Percentiles rank a stretch among this genome's conserved stretches.
Conservation (phyloP, 2,888 invertebrate genomes). For the Pocota personata region DNA sequence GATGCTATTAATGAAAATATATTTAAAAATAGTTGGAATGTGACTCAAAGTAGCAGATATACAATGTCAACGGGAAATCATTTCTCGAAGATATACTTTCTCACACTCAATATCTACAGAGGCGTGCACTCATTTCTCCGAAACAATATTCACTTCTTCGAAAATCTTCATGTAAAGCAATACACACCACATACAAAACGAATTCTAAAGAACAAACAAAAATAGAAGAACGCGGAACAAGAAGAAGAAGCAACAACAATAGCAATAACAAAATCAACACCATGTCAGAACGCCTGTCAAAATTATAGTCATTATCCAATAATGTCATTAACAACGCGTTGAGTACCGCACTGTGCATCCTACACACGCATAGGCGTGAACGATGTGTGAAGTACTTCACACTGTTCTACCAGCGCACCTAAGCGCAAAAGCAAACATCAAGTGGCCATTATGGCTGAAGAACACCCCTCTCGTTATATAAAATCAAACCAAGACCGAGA, state of each 20-base stretch:
- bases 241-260: conserved; percentile 22
- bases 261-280: conserved; percentile 67
- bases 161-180: conserved; percentile 19
- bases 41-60: not conserved
- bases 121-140: conserved; percentile 40
- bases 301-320: conserved; percentile 72
- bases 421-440: conserved; percentile 69
- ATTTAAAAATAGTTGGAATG: no score
- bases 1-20: no score
- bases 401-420: conserved; percentile 34
- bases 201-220: conserved; percentile 19
- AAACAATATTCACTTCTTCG: conserved; percentile 17
- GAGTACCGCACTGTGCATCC: conserved; percentile 53
- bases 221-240: not conserved
- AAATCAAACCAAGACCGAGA: conserved; percentile 30
- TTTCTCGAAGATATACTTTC: conserved; percentile 15
- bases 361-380: conserved; percentile 64
- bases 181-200: not conserved
- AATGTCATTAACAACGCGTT: conserved; percentile 64
- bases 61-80: not conserved
- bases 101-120: conserved; percentile 33
- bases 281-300: conserved; percentile 55
- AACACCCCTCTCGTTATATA: conserved; percentile 47
- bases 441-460: conserved; percentile 64
- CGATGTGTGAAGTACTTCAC: conserved; percentile 63